These are phyloP conservation scores for Leptinotarsa juncta DNA, from an alignment of 2,888 invertebrate genomes.

Conservation along the genomic window DNA sequence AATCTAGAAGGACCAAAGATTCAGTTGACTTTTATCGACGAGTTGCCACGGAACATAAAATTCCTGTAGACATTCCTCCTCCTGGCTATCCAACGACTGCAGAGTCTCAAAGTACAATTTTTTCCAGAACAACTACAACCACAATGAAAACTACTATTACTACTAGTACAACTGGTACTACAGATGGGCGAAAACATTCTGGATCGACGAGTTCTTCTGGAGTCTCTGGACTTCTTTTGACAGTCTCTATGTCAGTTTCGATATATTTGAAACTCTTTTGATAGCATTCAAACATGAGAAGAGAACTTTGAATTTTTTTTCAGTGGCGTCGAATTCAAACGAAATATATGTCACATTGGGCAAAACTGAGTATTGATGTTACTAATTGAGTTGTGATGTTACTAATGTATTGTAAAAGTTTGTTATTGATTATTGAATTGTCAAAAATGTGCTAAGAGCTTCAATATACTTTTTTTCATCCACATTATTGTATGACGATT, in stretches of 20 bases:
- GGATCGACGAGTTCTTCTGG: background rate
- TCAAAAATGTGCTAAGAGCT: no score
- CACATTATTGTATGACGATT: no score
- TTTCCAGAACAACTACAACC: background rate
- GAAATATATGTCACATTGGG: no score
- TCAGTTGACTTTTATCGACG: conserved; percentile 18
- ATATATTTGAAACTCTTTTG: background rate
- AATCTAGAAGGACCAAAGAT: conserved; percentile 20
- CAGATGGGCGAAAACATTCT: background rate
- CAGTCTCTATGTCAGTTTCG: background rate
- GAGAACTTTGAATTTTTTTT: no score
- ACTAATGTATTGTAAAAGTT: no score
- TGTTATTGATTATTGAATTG: no score
- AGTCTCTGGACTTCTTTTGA: background rate
- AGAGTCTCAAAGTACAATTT: background rate
- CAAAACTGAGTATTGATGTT: no score
- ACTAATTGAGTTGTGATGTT: no score
- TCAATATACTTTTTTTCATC: no score
- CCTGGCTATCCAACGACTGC: background rate
- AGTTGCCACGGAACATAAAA: background rate
- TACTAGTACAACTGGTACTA: background rate
- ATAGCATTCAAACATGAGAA: background rate
- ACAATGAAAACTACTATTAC: background rate
- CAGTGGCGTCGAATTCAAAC: no score
- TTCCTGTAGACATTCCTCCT: background rate